phyloP scores from a whole-genome alignment of 2,797 vertebrate genomes.

The Mormyrops attenuatus region DNA sequence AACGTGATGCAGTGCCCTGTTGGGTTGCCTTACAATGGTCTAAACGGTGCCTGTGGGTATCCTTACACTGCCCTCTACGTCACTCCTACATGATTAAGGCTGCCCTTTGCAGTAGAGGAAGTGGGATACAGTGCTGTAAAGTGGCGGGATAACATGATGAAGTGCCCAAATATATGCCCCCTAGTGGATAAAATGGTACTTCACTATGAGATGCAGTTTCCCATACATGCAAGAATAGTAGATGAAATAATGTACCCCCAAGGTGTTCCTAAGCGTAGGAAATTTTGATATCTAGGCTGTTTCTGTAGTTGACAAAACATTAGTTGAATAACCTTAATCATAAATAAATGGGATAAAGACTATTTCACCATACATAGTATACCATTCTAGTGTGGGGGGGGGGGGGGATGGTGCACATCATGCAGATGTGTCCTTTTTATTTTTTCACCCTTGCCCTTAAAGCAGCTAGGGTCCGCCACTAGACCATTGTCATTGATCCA shows the following conservation, averaged over 20 bases:
- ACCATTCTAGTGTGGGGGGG: not conserved
- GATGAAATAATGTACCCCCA: not conserved
- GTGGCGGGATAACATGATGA: not conserved
- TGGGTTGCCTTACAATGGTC: not conserved
- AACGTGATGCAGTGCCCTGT: not conserved
- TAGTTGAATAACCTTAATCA: not conserved
- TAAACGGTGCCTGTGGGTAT: not conserved
- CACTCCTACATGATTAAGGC: not conserved
- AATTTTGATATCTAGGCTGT: not conserved
- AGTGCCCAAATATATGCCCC: not conserved
- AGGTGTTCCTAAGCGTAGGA: not conserved
- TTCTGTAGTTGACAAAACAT: not conserved
- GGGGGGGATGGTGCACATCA: no score
- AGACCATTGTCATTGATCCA: not conserved
- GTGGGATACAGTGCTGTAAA: not conserved
- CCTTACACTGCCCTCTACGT: not conserved
- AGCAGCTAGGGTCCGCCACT: not conserved
- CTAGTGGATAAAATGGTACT: not conserved
- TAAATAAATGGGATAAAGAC: not conserved
- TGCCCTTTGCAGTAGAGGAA: not conserved
- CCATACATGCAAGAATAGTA: not conserved
- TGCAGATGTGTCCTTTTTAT: not conserved
- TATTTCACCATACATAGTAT: not conserved
- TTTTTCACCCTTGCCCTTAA: not conserved
- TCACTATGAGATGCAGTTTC: not conserved